These are phyloP conservation scores for Agrotis exclamationis DNA, from an alignment of 2,888 invertebrate species.

Conservation along the genomic window DNA sequence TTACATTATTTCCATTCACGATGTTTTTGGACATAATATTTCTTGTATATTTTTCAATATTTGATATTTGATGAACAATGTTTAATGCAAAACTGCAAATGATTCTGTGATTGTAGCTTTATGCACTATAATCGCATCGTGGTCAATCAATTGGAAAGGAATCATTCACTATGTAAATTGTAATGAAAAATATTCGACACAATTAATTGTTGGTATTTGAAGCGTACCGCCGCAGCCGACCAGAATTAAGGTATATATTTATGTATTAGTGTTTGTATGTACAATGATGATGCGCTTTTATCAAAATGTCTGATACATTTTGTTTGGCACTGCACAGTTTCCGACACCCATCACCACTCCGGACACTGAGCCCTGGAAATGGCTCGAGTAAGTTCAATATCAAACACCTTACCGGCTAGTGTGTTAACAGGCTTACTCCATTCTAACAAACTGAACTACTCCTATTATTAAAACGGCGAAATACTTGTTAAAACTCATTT, in stretches of 20 bases:
- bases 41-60: not conserved
- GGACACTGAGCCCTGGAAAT: conserved; percentile 97
- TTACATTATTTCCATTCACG: not conserved
- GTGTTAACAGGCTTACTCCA: conserved; percentile 65
- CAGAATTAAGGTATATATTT: conserved; percentile 61
- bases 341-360: conserved; percentile 97
- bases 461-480: conserved; percentile 2
- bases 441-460: conserved; percentile 42
- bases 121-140: conserved; percentile 21
- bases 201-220: conserved; percentile 57
- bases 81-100: conserved; percentile 29
- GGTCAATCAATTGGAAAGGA: conserved; percentile 25
- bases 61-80: conserved; percentile 21
- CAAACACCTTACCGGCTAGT: conserved; percentile 61
- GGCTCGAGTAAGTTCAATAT: conserved; percentile 95
- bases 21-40: not conserved
- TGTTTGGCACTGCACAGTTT: conserved; percentile 92
- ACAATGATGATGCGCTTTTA: conserved; percentile 52
- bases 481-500: not conserved
- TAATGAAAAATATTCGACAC: conserved; percentile 16
- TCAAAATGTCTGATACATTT: conserved; percentile 74
- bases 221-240: conserved; percentile 60
- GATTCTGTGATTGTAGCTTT: conserved; percentile 42
- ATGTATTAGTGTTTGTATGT: conserved; percentile 45
- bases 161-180: conserved; percentile 24